Base-by-base conservation (phyloP, 2,113 vertebrate genomes). In the Phaethornis superciliosus region DNA sequence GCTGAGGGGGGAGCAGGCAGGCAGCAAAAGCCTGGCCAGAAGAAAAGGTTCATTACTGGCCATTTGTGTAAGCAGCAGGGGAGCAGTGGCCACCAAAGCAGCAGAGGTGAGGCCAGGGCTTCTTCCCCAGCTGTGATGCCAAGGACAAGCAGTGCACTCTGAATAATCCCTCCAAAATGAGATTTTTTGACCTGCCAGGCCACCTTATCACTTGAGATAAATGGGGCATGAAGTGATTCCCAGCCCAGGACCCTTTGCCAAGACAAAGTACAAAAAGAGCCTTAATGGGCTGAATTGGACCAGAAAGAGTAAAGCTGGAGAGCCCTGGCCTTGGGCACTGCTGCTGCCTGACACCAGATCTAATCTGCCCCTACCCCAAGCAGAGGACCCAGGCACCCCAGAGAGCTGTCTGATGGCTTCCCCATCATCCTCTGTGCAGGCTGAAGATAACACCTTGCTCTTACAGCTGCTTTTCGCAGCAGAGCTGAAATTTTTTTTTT, bases 321-420 rank as follows among this genome's bases (percentile, higher is more conserved):
- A 79, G 62, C 30, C 0, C 0, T 3, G 23, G 9, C 63, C 62
- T n/a, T 40, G 40, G 70, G 54, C 10, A 1, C 27, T 49, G 59
- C 69, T 60, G 81, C 74, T 76, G 85, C 54, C 71, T 46, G 37
- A 3, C 12, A 3, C 0, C 6, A 52, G 28, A 55, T 20, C 33
- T 46, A 12, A 65, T 22, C 62, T 74, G 17, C 32, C 46, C 51
- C 42, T 52, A 32, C 0, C 4, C 10, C 30, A 18, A 16, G 69
- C 33, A 52, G 17, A 63, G 74, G 30, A 42, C 16, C 21, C 65
- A 52, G 70, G 35, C 30, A 27, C 8, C 32, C 4, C 1, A 0
- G 5, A 47, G 52, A 19, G 10, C 4, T 0, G 1, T 2, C 47
- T 37, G 14, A 21, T 17, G 4, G 0, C 35, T 33, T 28, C 58